Base-by-base conservation (phyloP, 2,888 invertebrate species). In the Ypsolopha scabrella region DNA sequence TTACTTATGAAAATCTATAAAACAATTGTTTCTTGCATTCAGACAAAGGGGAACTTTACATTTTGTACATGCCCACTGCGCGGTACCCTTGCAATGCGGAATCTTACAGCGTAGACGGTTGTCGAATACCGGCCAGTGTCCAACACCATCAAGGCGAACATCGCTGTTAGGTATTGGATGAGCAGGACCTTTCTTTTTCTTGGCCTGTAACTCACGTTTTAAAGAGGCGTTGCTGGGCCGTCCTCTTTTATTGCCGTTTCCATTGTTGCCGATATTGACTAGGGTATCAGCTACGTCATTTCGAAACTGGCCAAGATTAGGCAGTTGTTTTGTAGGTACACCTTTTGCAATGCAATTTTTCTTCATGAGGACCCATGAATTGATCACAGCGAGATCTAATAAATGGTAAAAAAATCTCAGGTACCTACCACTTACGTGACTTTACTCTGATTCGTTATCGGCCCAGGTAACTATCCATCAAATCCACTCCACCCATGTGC, bases 241-340 rank as follows among this genome's bases (percentile, higher is more conserved):
- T 24, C 41, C 41, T 39, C 50, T 50, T 50, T 41, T 39, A 14
- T 24, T 14, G 41, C 50, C 50, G 24, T 41, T 50, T 24, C 41
- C 38, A n/a, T n/a, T 39, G 13, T 14, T 33, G 13, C 38, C 41
- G 14, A 41, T 24, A 39, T 50, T 39, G 50, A 24, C 13, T 11
- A 39, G 41, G 33, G 41, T 14, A 41, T 50, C 41, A 34, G 33
- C 38, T 35, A 50, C 9, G 14, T 38, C 38, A 39, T 50, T 39
- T 14, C 38, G 14, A 39, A 41, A 50, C 38, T 39, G 24, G 36
- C 50, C 38, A 39, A 50, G 39, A 50, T 41, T 41, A 13, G n/a
- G 41, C 39, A 50, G 50, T 39, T 50, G 50, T 35, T 39, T 50
- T 50, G 24, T 50, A 14, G 50, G 50, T 24, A 50, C 35, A 50